Evolutionary conservation across 2,113 vertebrate genomes (phyloP).

Genomic region (Pituophis catenifer): DNA sequence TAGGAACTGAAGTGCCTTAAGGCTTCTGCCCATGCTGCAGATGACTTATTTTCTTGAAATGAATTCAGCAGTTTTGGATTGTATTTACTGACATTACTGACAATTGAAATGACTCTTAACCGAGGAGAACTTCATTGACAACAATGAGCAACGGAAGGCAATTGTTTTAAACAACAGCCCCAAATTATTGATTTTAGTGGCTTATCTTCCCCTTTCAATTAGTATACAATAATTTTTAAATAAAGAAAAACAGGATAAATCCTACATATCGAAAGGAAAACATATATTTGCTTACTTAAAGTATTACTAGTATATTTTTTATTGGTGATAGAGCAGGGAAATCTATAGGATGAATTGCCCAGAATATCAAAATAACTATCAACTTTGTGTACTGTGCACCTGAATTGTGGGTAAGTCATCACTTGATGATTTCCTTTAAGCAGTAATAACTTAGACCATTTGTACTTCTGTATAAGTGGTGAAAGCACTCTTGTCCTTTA

Average conservation of each 20-base stretch:
- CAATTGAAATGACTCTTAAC: not conserved
- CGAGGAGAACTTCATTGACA: not conserved
- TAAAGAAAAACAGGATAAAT: not conserved
- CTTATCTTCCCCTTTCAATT: not conserved
- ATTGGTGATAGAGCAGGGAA: not conserved
- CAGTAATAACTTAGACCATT: not conserved
- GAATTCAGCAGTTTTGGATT: not conserved
- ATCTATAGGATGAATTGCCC: not conserved
- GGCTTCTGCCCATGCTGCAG: not conserved
- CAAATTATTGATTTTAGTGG: not conserved
- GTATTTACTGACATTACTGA: not conserved
- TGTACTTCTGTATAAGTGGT: not conserved
- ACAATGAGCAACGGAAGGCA: not conserved
- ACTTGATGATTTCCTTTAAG: not conserved
- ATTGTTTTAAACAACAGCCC: not conserved
- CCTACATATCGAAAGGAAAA: not conserved
- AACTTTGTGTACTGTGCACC: not conserved
- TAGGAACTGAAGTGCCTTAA: not conserved
- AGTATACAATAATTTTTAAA: not conserved
- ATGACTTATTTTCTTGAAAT: not conserved
- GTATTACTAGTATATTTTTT: not conserved
- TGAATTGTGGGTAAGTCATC: not conserved
- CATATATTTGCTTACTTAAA: not conserved
- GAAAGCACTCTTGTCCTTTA: not conserved
- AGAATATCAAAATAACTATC: not conserved